Conservation (phyloP, 2,797 vertebrate species). For the Acrossocheilus fasciatus region DNA sequence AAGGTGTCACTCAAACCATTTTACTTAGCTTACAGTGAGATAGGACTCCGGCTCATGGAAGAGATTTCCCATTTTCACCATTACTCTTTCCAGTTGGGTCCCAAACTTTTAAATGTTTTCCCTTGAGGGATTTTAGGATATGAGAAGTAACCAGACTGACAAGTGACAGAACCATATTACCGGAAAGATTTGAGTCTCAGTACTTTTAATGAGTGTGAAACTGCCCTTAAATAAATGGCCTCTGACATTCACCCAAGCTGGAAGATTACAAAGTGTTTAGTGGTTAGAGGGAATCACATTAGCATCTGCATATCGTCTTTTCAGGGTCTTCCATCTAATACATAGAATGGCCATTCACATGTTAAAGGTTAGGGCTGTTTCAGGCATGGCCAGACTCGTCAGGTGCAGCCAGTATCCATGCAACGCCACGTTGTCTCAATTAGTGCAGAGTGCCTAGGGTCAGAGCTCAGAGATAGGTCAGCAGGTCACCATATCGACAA, state of each 20-base stretch:
- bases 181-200: neutral
- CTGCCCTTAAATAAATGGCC: conserved; percentile 14
- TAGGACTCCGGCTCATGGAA: conserved; percentile 48
- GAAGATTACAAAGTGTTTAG: too few relatives aligned
- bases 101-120: conserved; percentile 16
- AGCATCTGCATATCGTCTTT: neutral
- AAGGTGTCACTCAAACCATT: conserved; percentile 67
- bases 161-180: neutral
- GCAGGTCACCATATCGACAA: conserved; percentile 24
- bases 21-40: conserved; percentile 68
- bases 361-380: conserved; percentile 2
- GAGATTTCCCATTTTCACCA: neutral
- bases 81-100: conserved; percentile 1
- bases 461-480: neutral
- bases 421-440: neutral
- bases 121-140: neutral
- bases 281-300: too few relatives aligned
- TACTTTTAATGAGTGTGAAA: conserved; percentile 37
- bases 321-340: neutral
- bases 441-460: conserved; percentile 2
- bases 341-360: neutral
- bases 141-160: neutral
- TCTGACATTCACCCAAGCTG: neutral
- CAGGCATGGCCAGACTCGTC: neutral
- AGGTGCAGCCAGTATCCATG: neutral